These are phyloP conservation scores for Sphaeridia pumilis DNA, from an alignment of 2,888 invertebrate genomes.

Conservation along the genomic window DNA sequence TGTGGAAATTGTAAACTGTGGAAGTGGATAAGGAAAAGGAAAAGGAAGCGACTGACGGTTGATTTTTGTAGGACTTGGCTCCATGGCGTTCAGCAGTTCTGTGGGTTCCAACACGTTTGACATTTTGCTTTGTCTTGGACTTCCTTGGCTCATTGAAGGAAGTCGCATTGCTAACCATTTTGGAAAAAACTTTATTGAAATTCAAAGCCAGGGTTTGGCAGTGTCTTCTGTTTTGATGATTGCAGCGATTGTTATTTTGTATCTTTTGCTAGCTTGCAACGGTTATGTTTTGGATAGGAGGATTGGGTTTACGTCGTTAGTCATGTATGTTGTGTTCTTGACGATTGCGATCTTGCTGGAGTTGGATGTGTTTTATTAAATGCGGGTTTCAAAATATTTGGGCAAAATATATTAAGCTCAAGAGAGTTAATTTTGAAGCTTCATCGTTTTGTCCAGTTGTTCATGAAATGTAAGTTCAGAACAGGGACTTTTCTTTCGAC, in stretches of 20 bases:
- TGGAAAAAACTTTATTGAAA: slow-evolving; percentile 65
- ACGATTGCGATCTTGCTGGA: slow-evolving; percentile 80
- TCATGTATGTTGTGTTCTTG: slow-evolving; percentile 78
- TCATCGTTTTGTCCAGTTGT: too few species aligned
- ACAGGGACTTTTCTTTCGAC: too few species aligned
- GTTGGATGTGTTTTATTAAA: slow-evolving; percentile 86
- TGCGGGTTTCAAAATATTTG: too few species aligned
- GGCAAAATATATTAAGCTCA: too few species aligned
- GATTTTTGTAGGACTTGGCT: slow-evolving; percentile 57
- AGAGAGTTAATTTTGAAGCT: too few species aligned
- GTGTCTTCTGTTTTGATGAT: slow-evolving; percentile 81
- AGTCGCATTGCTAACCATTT: slow-evolving; percentile 68
- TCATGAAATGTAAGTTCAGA: too few species aligned
- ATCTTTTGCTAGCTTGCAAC: slow-evolving; percentile 65
- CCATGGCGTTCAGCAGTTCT: slow-evolving; percentile 82
- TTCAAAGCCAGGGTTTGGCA: slow-evolving; percentile 79
- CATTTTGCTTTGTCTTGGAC: slow-evolving; percentile 70
- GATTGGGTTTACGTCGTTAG: slow-evolving; percentile 67
- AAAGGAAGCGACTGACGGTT: background rate
- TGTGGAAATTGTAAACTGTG: background rate
- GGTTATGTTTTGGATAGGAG: slow-evolving; percentile 74
- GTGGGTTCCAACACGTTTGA: slow-evolving; percentile 85
- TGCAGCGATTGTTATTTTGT: slow-evolving; percentile 71
- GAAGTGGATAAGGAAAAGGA: background rate
- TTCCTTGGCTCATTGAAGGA: slow-evolving; percentile 81